Base-by-base conservation (phyloP, 2,113 vertebrate genomes). In the Zeus faber region DNA sequence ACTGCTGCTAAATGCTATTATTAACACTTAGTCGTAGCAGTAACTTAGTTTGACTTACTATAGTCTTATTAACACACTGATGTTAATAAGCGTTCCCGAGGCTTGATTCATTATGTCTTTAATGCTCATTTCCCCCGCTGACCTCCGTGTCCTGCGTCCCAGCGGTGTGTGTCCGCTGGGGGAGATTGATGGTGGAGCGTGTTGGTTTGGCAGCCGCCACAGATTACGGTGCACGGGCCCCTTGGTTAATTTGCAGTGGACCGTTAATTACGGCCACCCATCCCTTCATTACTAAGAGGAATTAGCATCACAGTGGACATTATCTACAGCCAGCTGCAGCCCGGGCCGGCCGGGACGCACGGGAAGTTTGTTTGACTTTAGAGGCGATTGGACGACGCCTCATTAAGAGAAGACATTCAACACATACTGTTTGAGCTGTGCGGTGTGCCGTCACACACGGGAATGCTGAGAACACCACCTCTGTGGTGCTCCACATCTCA, bases 231-330 rank as follows among this genome's bases (percentile, higher is more conserved):
- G 47, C 44, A 51, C 63, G 9, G 60, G 16, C 45, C 37, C 67
- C 80, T 72, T 67, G 53, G 80, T 87, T 88, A 85, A 87, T 85
- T 86, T 80, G 65, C 71, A 76, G 67, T 77, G 77, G 80, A 80
- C 80, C 46, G 67, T 88, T 86, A 82, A 85, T 84, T 76, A 74
- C 52, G 67, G 58, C 64, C 48, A 49, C 48, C 56, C 22, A 45
- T 55, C 41, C 67, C 67, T 68, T 84, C 72, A 74, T 81, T 81
- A 77, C 68, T 65, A 60, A 63, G 59, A 77, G 49, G 75, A 85
- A 85, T 83, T 76, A 81, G 60, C 65, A 72, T 66, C 65, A 65
- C 65, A 47, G 17, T 33, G 24, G 50, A 49, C 13, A 48, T 26
- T 48, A 26, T 48, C 23, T 48, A n/a, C 54, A 65, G 66, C 70